Evolutionary conservation across 2,888 invertebrate genomes (phyloP).

Genomic region (Urechis unicinctus): DNA sequence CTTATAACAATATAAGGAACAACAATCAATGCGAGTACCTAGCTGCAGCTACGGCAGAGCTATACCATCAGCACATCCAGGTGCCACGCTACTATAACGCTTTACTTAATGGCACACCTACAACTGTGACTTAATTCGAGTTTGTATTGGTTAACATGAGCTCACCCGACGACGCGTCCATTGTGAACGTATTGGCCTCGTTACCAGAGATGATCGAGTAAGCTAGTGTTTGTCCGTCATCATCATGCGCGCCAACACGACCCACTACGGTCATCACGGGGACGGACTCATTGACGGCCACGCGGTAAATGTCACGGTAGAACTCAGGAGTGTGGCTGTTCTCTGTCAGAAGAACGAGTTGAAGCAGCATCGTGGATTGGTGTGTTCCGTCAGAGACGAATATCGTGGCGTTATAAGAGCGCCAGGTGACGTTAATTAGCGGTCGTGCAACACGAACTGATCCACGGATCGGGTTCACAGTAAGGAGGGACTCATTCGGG

Average conservation of each 20-base stretch:
- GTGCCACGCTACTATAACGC: no score
- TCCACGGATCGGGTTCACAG: no score
- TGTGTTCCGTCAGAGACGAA: not conserved
- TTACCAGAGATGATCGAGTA: conserved; percentile 4
- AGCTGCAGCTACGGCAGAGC: no score
- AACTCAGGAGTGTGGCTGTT: conserved; percentile 26
- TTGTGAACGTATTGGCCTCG: conserved; percentile 1
- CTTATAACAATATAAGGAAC: no score
- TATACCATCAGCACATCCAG: no score
- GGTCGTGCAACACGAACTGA: no score
- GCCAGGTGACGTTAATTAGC: no score
- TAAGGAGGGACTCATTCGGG: no score
- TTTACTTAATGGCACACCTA: no score
- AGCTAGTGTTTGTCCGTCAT: conserved; percentile 1
- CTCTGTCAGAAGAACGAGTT: not conserved
- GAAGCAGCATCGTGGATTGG: not conserved
- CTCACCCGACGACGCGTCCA: conserved; percentile 1
- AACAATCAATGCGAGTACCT: no score
- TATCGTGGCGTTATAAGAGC: not conserved
- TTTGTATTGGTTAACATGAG: not conserved
- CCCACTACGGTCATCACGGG: conserved; percentile 19
- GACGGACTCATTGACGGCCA: conserved; percentile 24
- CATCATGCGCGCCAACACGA: conserved; percentile 1
- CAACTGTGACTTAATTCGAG: no score
- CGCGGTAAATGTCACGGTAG: conserved; percentile 19